Conservation (phyloP, 2,797 vertebrate genomes). For the Acanthurus tractus region DNA sequence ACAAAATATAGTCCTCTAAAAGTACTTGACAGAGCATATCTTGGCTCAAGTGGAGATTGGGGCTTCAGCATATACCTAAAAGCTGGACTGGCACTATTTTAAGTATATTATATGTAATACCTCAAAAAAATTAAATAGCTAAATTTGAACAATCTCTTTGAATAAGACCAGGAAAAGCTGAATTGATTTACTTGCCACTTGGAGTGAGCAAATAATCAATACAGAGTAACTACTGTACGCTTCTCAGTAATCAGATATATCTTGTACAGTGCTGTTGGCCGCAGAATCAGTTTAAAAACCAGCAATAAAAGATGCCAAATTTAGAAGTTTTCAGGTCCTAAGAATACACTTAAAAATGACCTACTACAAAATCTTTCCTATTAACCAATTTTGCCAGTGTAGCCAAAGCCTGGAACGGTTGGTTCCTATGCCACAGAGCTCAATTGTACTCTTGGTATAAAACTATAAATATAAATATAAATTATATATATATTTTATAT, state of each 20-base stretch:
- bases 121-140: background rate
- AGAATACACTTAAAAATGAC: background rate
- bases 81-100: background rate
- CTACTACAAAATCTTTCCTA: background rate
- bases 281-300: constrained; percentile 1
- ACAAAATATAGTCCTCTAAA: background rate
- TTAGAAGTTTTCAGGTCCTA: background rate
- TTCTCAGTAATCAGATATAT: constrained; percentile 16
- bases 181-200: constrained; percentile 31
- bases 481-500: too few species aligned
- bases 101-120: background rate
- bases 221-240: constrained; percentile 16
- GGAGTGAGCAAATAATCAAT: constrained; percentile 33
- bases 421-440: background rate
- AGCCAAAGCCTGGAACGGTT: background rate
- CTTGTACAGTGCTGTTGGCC: background rate
- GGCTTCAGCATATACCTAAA: background rate
- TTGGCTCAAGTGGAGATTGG: background rate
- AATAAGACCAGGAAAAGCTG: constrained; percentile 1
- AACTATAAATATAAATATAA: background rate
- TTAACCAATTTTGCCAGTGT: background rate
- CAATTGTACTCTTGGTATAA: background rate
- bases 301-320: background rate
- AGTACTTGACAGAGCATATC: background rate
- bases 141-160: constrained; percentile 2